phyloP scores from a whole-genome alignment of 1,140 invertebrate genomes.

The Camponotus vicinus region DNA sequence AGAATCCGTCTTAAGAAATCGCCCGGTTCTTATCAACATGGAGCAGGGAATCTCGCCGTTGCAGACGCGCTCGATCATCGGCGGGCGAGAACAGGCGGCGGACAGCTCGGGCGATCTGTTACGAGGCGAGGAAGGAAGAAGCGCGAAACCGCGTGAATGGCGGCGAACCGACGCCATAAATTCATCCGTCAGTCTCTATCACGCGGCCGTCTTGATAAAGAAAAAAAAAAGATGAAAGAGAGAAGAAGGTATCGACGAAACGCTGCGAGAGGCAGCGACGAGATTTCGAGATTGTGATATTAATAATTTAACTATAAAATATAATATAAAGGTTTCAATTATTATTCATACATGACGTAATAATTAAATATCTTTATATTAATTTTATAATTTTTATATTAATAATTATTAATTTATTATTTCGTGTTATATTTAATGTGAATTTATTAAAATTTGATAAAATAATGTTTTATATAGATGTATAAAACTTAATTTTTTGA shows the following conservation, averaged over 20 bases:
- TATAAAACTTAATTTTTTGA: not conserved
- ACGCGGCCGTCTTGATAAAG: conserved; percentile 49
- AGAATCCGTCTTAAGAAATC: conserved; percentile 76
- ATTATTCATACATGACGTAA: too few relatives aligned
- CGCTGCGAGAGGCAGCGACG: not conserved
- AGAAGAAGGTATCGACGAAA: conserved; percentile 18
- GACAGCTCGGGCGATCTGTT: conserved; percentile 72
- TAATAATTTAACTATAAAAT: not conserved
- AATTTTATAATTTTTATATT: not conserved
- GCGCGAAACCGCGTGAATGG: conserved; percentile 60
- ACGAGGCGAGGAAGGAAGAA: conserved; percentile 62
- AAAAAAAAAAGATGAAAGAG: not conserved
- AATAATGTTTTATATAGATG: not conserved
- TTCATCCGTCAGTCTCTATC: conserved; percentile 59
- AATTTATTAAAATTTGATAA: not conserved
- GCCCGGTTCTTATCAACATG: conserved; percentile 75
- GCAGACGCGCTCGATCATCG: conserved; percentile 78
- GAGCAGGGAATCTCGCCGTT: conserved; percentile 75
- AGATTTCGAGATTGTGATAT: conserved; percentile 33
- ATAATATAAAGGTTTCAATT: not conserved
- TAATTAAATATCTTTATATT: too few relatives aligned
- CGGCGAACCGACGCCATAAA: conserved; percentile 55
- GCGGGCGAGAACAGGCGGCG: conserved; percentile 61
- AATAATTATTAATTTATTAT: not conserved
- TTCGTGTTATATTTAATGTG: not conserved